Conservation (phyloP, 1,140 invertebrate genomes). For the Andrena cerasifolii region DNA sequence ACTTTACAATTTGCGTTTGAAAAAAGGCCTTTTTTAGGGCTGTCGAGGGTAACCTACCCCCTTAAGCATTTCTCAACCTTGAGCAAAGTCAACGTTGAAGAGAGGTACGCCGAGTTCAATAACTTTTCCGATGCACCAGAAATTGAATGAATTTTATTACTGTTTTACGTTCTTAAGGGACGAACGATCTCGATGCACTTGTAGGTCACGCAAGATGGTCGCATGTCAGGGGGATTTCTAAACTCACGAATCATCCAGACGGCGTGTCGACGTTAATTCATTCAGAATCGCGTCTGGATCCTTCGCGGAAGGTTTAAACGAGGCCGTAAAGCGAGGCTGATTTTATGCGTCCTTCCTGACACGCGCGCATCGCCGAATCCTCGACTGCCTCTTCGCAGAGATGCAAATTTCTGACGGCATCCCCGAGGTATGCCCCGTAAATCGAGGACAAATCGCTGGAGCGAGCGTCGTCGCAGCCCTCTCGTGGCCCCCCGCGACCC, state of each 20-base stretch:
- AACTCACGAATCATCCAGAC: not conserved
- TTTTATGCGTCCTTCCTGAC: conserved; percentile 29
- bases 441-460: conserved; percentile 47
- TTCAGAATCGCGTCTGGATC: conserved; percentile 55
- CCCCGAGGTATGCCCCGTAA: conserved; percentile 26
- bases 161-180: not conserved
- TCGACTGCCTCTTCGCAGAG: not conserved
- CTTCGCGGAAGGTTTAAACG: conserved; percentile 44
- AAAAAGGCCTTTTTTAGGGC: no score
- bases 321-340: conserved; percentile 49
- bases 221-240: not conserved
- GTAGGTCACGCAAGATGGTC: conserved; percentile 2
- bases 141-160: no score
- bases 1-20: no score
- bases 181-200: no score
- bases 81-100: no score
- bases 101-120: no score
- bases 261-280: conserved; percentile 62
- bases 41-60: no score
- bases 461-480: not conserved
- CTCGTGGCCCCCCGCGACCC: not conserved
- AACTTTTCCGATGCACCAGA: no score
- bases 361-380: conserved; percentile 21
- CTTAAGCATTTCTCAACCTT: no score
- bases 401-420: conserved; percentile 56